These are phyloP conservation scores for Cassiopea andromeda DNA, from an alignment of 30 jellyfish, hydroid and myxozoan genomes.

Conservation along the genomic window DNA sequence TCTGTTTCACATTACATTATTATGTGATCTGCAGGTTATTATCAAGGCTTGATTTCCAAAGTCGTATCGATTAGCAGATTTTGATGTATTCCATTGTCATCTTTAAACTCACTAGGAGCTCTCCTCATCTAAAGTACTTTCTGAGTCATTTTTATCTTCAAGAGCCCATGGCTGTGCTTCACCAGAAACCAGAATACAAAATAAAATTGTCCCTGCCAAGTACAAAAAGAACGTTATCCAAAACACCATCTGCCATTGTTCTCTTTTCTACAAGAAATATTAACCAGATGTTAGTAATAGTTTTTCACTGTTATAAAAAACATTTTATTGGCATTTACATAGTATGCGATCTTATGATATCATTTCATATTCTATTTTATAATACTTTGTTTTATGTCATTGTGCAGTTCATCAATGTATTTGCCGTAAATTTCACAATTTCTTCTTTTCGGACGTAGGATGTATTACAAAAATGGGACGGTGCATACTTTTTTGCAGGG, in stretches of 20 bases:
- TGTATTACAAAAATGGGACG: too few species aligned
- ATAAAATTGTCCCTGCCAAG: slow-evolving; percentile 83
- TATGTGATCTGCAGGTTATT: background rate
- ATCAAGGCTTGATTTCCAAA: background rate
- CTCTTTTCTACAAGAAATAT: slow-evolving; percentile 72
- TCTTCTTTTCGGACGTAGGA: too few species aligned
- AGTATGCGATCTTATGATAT: background rate
- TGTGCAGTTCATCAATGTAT: background rate
- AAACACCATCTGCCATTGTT: slow-evolving; percentile 94
- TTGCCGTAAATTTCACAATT: too few species aligned
- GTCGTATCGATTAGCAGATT: background rate
- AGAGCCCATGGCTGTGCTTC: slow-evolving; percentile 98
- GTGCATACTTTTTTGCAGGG: too few species aligned
- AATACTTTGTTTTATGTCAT: background rate
- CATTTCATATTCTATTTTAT: background rate
- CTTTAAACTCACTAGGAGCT: background rate
- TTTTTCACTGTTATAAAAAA: too few species aligned
- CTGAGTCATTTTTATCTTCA: slow-evolving; percentile 68
- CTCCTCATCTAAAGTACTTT: slow-evolving; percentile 52
- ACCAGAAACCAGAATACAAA: slow-evolving; percentile 89
- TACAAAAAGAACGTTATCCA: slow-evolving; percentile 94
- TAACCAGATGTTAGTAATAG: background rate
- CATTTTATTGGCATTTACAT: too few species aligned
- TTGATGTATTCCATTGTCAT: background rate
- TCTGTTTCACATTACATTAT: background rate